These are phyloP conservation scores for Acestrorhynchus altus DNA, from an alignment of 2,797 vertebrate genomes.

Conservation along the genomic window DNA sequence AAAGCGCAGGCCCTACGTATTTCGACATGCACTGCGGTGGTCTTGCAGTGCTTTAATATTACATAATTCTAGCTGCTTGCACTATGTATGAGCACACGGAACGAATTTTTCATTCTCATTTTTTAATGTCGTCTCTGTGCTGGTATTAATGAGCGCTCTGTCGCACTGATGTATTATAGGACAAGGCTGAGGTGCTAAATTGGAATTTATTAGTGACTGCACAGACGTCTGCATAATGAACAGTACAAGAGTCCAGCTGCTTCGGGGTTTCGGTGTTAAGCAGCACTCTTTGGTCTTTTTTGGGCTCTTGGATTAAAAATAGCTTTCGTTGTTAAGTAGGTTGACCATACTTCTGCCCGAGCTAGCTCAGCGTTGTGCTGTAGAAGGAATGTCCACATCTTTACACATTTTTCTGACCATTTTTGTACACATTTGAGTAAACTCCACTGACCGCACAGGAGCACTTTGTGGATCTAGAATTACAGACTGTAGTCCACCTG, in stretches of 20 bases:
- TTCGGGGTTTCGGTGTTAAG: background rate
- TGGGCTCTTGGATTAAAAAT: background rate
- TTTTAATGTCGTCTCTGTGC: conserved; percentile 3
- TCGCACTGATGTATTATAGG: background rate
- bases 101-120: conserved; percentile 44
- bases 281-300: background rate
- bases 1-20: background rate
- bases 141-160: conserved; percentile 28
- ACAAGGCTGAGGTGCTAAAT: no score
- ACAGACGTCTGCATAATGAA: background rate
- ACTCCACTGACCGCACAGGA: no score
- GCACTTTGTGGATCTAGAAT: no score
- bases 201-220: background rate
- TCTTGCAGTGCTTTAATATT: background rate
- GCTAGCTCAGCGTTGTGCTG: background rate
- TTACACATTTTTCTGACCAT: no score
- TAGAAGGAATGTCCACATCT: background rate
- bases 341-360: background rate
- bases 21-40: no score
- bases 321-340: background rate
- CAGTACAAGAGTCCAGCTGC: background rate
- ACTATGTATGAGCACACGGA: conserved; percentile 46
- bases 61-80: conserved; percentile 31
- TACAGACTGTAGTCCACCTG: no score
- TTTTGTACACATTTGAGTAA: no score